These are phyloP conservation scores for Eurois occulta DNA, from an alignment of 2,888 invertebrate genomes.

Conservation along the genomic window DNA sequence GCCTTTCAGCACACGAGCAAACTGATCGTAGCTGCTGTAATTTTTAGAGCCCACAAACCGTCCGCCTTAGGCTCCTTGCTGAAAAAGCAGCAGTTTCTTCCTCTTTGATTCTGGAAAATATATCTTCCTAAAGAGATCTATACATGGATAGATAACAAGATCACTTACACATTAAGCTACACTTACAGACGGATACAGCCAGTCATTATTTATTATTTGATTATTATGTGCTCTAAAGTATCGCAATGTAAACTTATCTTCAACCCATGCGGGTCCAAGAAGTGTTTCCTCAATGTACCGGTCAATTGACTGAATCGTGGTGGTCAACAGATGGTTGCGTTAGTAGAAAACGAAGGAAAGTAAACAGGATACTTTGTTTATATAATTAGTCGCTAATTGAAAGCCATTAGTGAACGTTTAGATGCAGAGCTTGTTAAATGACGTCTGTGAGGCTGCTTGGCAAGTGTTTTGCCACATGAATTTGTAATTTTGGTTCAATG, in stretches of 20 bases:
- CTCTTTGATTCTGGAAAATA: neutral
- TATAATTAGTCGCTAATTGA: neutral
- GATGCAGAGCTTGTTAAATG: neutral
- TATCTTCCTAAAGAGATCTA: neutral
- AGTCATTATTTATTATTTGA: no score
- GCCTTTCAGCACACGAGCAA: neutral
- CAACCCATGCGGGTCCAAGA: slow-evolving; percentile 5
- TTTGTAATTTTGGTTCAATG: neutral
- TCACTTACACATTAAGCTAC: no score
- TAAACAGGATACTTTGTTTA: neutral
- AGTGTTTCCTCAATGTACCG: slow-evolving; percentile 6
- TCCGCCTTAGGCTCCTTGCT: neutral
- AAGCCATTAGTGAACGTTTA: neutral
- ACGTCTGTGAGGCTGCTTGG: neutral
- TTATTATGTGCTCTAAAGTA: slow-evolving; percentile 9
- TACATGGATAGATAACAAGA: neutral
- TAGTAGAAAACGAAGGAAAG: slow-evolving; percentile 1
- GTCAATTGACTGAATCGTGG: slow-evolving; percentile 10
- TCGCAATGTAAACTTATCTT: slow-evolving; percentile 10
- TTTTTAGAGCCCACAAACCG: neutral
- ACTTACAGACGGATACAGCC: slow-evolving; percentile 21
- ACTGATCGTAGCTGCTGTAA: neutral
- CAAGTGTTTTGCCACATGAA: neutral
- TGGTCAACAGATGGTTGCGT: neutral
- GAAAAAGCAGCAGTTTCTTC: neutral